Conservation (phyloP, 2,797 vertebrate species). For the Dicrostonyx torquatus region DNA sequence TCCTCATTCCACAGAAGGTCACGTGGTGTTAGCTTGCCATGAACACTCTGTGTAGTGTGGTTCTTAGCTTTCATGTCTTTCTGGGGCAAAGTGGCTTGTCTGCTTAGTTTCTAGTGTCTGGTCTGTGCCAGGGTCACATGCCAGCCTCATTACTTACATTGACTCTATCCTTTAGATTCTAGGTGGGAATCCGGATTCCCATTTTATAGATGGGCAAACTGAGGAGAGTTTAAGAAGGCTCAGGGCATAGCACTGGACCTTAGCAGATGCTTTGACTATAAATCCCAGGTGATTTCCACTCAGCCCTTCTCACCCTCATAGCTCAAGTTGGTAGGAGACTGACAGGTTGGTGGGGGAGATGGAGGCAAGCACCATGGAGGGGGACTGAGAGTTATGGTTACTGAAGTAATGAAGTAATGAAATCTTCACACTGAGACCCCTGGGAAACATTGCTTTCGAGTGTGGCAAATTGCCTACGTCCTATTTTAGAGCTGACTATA, state of each 20-base stretch:
- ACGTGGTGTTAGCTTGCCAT: not conserved
- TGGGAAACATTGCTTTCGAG: conserved; percentile 52
- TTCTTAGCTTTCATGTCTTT: conserved; percentile 1
- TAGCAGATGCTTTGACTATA: not conserved
- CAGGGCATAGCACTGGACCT: not conserved
- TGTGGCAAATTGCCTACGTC: conserved; percentile 59
- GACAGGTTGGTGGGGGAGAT: not conserved
- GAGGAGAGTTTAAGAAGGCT: not conserved
- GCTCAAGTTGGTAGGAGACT: not conserved
- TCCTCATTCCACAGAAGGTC: not conserved
- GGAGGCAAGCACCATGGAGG: not conserved
- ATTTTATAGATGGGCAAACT: conserved; percentile 58
- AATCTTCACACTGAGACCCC: not conserved
- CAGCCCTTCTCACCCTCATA: not conserved
- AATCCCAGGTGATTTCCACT: not conserved
- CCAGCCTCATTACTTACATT: not conserved
- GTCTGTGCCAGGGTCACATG: not conserved
- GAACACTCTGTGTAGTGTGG: not conserved
- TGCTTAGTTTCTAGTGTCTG: not conserved
- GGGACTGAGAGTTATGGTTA: not conserved
- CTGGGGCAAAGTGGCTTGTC: not conserved
- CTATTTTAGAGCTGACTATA: conserved; percentile 58
- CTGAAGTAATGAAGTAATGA: conserved; percentile 44
- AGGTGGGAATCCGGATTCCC: conserved; percentile 2
- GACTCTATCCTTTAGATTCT: conserved; percentile 20